phyloP scores from a whole-genome alignment of 2,888 invertebrate species.

The Eupithecia pulchellata region DNA sequence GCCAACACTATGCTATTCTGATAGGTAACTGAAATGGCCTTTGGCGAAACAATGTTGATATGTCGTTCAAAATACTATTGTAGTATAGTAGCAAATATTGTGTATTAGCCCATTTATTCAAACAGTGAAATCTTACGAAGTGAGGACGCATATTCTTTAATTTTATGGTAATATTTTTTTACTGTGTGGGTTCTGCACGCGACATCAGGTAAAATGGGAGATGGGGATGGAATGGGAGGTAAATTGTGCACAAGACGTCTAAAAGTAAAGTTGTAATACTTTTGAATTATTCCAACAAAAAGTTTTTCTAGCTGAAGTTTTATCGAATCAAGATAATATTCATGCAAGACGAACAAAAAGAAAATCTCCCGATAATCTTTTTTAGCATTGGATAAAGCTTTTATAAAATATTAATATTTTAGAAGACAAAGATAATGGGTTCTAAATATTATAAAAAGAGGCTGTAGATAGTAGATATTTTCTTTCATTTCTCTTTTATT shows the following conservation, averaged over 20 bases:
- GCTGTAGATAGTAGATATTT: neutral
- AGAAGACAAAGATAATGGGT: slow-evolving; percentile 1
- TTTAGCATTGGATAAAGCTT: neutral
- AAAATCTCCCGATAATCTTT: slow-evolving; percentile 1
- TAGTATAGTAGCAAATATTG: neutral
- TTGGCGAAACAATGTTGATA: neutral
- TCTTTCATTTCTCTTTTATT: neutral
- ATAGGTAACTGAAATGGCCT: neutral
- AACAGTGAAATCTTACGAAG: too few species aligned
- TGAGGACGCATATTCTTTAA: too few species aligned
- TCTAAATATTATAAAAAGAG: neutral
- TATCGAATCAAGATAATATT: neutral
- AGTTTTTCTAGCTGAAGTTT: neutral
- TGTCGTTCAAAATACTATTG: neutral
- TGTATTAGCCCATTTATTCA: too few species aligned
- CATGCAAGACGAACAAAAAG: slow-evolving; percentile 6
- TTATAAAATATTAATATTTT: slow-evolving; percentile 11
- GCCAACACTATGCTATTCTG: slow-evolving; percentile 10
- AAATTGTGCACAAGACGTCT: neutral
- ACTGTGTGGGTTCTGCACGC: too few species aligned
- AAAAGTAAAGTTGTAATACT: slow-evolving; percentile 1
- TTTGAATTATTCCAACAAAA: slow-evolving; percentile 10
- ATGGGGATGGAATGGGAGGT: too few species aligned
- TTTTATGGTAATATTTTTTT: too few species aligned
- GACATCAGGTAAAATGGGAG: too few species aligned